A percentile compares a stretch with the other conserved stretches of the same genome.
These are phyloP conservation scores for Neomonachus schauinslandi DNA, from an alignment of 2,113 vertebrate genomes.

Conservation along the genomic window DNA sequence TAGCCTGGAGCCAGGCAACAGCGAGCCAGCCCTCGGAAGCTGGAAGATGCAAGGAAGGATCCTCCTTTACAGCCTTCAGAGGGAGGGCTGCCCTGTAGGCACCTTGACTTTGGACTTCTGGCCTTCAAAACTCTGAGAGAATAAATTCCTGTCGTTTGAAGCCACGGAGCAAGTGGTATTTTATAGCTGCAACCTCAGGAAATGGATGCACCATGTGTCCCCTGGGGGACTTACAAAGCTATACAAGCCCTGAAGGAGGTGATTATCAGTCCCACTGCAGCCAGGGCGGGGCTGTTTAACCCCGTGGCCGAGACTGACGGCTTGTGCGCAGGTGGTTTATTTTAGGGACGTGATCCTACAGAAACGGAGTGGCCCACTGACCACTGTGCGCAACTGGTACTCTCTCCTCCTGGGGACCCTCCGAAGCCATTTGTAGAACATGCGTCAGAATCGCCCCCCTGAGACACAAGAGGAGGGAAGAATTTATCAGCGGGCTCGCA, in stretches of 20 bases:
- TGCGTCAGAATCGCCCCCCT: no score
- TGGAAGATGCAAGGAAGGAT: no score
- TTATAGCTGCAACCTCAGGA: neutral
- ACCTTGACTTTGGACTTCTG: neutral
- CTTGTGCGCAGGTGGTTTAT: neutral
- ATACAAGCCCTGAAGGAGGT: neutral
- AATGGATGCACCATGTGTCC: neutral
- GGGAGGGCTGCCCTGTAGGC: fast-evolving
- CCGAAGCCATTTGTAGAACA: fast-evolving
- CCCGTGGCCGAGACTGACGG: neutral
- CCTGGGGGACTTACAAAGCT: neutral
- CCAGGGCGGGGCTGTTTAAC: neutral
- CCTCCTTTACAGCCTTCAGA: fast-evolving
- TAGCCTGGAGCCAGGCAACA: fast-evolving
- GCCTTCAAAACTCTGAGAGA: neutral
- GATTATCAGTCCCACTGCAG: fast-evolving
- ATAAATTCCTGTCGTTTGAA: neutral
- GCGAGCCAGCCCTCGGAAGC: neutral
- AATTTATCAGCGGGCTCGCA: neutral
- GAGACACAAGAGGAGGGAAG: neutral
- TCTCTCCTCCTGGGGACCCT: neutral
- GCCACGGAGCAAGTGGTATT: neutral
- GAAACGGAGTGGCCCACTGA: neutral
- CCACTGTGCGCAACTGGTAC: fast-evolving
- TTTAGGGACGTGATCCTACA: neutral